Base-by-base conservation (phyloP, 2,113 vertebrate genomes). In the Phoenicopterus ruber region DNA sequence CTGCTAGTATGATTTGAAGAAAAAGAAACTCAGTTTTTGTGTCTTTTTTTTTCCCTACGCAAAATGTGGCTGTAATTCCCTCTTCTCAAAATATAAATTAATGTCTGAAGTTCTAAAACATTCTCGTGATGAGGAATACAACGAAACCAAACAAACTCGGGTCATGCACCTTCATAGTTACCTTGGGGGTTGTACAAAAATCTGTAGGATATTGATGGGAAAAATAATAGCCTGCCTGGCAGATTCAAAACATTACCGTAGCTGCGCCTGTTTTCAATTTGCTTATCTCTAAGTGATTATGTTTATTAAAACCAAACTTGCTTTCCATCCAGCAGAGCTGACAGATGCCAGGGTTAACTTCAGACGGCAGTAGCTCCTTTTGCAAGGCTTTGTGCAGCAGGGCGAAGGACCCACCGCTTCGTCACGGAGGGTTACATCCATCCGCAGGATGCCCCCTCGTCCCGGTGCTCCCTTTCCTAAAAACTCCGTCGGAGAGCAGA, bases 321-420 rank as follows among this genome's bases (percentile, higher is more conserved):
- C 38, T 73, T 59, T 59, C 34, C 59, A 40, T n/a, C 28, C 74
- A 58, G 44, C 46, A 26, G 46, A 59, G 38, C 17, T 29, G 29
- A 38, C 10, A 40, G 38, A 18, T 9, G 17, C 32, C 44, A 36
- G 34, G 44, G 50, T 16, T 44, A 42, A 57, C 50, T 40, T 17
- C 21, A 24, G 65, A 6, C 0, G 2, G 17, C 26, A 19, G n/a
- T 1, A 40, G 55, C 31, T 44, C 26, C 54, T 58, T 17, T 28
- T 3, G 58, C 50, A 24, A 25, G 73, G 66, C 73, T 79, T 11
- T 34, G 70, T 9, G 29, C 46, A 38, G 55, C 54, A 54, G 47
- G 32, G 24, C 1, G 3, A 57, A 16, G 52, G 81, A 17, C 5
- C 3, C 5, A 1, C 6, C 0, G 3, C 24, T 10, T 21, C 1